These are phyloP conservation scores for Hemaris fuciformis DNA, from an alignment of 2,888 invertebrate species.

Conservation along the genomic window DNA sequence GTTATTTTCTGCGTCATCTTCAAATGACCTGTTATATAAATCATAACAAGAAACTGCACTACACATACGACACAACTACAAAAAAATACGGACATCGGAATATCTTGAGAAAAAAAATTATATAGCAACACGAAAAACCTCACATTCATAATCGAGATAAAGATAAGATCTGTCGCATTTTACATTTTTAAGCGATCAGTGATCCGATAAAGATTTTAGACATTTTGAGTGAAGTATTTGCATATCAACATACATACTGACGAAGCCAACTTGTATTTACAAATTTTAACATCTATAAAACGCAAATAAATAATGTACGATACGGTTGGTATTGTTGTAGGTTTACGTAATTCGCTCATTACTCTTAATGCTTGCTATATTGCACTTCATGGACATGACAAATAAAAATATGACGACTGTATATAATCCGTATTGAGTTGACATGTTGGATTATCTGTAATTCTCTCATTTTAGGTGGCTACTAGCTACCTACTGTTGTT, in stretches of 20 bases:
- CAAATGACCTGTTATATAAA: not conserved
- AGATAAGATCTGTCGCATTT: slow-evolving; percentile 27
- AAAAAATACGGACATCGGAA: not conserved
- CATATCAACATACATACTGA: not conserved
- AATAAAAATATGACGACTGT: not conserved
- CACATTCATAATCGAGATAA: slow-evolving; percentile 22
- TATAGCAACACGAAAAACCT: not conserved
- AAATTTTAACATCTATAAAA: not conserved
- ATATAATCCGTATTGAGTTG: not conserved
- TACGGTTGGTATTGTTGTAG: not conserved
- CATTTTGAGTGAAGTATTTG: not conserved
- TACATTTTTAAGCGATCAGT: slow-evolving; percentile 17
- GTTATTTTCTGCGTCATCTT: slow-evolving; percentile 1
- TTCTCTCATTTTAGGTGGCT: no score
- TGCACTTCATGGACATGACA: not conserved
- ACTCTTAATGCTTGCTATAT: not conserved
- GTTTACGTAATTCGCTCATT: slow-evolving; percentile 4
- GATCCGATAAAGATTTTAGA: slow-evolving; percentile 8
- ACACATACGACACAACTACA: not conserved
- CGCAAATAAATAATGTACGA: not conserved
- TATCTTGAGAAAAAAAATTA: not conserved
- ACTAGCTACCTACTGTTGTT: no score
- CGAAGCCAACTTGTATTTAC: not conserved
- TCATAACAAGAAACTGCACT: not conserved
- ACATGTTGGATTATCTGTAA: not conserved